These are phyloP conservation scores for Cephus pulcher DNA, from an alignment of 2,888 invertebrate genomes.

Conservation along the genomic window DNA sequence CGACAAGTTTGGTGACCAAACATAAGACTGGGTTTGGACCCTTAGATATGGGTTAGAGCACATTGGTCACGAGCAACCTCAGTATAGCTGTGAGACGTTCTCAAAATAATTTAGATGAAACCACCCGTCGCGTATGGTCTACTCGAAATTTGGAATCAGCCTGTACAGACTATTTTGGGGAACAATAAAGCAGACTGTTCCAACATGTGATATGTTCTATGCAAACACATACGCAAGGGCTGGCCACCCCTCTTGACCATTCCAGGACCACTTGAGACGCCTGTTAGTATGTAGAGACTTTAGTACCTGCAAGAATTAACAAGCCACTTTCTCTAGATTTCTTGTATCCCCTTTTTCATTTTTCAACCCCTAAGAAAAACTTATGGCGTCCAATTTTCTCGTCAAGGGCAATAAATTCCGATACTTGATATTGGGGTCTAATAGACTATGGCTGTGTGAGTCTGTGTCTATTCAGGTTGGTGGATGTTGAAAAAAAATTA, in stretches of 20 bases:
- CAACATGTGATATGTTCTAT: background rate
- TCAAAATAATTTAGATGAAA: background rate
- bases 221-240: background rate
- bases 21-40: background rate
- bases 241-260: slow-evolving; percentile 33
- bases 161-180: background rate
- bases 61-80: background rate
- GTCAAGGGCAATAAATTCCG: background rate
- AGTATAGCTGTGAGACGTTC: background rate
- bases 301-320: slow-evolving; percentile 55
- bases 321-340: slow-evolving; percentile 39
- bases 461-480: background rate
- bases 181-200: background rate
- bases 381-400: background rate
- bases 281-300: slow-evolving; percentile 55
- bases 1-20: background rate
- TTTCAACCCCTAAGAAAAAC: background rate
- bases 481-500: background rate
- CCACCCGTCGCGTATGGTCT: background rate
- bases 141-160: background rate
- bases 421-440: background rate
- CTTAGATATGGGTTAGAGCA: background rate
- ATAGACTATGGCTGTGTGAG: too few relatives aligned
- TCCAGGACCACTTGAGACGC: slow-evolving; percentile 55
- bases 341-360: background rate